phyloP scores from a whole-genome alignment of 2,888 invertebrate species.

The Dryocosmus kuriphilus region DNA sequence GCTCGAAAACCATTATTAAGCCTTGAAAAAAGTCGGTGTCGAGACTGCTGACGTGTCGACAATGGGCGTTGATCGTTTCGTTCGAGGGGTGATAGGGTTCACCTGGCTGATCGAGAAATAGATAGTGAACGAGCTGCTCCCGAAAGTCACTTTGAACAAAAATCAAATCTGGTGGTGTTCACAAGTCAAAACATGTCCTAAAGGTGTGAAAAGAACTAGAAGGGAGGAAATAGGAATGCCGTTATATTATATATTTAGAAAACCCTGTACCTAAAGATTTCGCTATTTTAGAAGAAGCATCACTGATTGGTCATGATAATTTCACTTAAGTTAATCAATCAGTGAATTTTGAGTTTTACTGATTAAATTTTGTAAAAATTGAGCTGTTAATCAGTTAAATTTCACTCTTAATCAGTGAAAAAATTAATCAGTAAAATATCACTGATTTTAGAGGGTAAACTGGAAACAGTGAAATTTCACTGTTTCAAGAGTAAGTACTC shows the following conservation, averaged over 20 bases:
- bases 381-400: no score
- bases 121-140: slow-evolving; percentile 19
- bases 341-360: no score
- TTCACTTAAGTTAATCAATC: no score
- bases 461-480: no score
- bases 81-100: slow-evolving; percentile 20
- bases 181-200: slow-evolving; percentile 21
- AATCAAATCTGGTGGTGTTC: slow-evolving; percentile 8
- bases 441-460: no score
- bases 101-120: slow-evolving; percentile 31
- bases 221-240: neutral
- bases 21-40: slow-evolving; percentile 11
- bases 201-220: slow-evolving; percentile 12
- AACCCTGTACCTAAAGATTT: no score
- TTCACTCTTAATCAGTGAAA: no score
- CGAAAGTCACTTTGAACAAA: slow-evolving; percentile 18
- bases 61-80: slow-evolving; percentile 36
- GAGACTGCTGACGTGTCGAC: slow-evolving; percentile 11
- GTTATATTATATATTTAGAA: neutral
- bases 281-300: no score
- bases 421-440: no score
- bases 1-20: slow-evolving; percentile 19
- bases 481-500: no score
- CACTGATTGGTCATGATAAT: no score
- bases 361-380: no score